Evolutionary conservation across 2,797 vertebrate genomes (phyloP).

Genomic region (Chiloscyllium punctatum): DNA sequence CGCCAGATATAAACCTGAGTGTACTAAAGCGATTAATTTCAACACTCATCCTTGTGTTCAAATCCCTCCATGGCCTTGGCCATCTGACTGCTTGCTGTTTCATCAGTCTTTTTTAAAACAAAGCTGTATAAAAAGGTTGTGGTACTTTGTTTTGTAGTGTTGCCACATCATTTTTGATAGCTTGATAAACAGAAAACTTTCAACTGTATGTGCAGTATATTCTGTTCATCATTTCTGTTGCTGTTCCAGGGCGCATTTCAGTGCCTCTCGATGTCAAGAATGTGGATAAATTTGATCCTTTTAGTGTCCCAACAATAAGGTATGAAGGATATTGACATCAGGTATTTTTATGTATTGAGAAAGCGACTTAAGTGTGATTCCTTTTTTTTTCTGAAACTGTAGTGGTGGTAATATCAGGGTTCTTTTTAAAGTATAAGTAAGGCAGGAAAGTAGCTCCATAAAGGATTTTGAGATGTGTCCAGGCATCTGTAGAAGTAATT

Average conservation of each 20-base stretch:
- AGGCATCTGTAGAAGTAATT: not conserved
- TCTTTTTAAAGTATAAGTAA: not conserved
- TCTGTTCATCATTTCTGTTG: slow-evolving; percentile 39
- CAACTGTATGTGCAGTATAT: not conserved
- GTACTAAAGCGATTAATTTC: not conserved
- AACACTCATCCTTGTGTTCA: not conserved
- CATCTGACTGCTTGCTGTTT: not conserved
- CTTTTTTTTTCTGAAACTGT: not conserved
- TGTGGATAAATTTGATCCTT: slow-evolving; percentile 80
- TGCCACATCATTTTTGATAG: not conserved
- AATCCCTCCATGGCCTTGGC: not conserved
- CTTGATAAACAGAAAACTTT: not conserved
- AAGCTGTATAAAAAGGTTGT: not conserved
- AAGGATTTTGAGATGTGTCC: not conserved
- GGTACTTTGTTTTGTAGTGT: not conserved
- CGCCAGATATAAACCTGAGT: not conserved
- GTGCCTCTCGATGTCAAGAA: slow-evolving; percentile 82
- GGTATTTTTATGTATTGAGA: not conserved
- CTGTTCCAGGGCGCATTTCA: slow-evolving; percentile 74
- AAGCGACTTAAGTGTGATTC: not conserved
- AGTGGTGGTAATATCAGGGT: not conserved
- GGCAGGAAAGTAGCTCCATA: not conserved
- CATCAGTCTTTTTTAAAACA: not conserved
- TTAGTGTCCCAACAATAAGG: slow-evolving; percentile 87
- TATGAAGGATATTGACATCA: slow-evolving; percentile 44